Percentiles rank a stretch among this genome's conserved stretches.
These are phyloP conservation scores for Eupsilia transversa DNA, from an alignment of 2,888 invertebrate genomes.

Conservation along the genomic window DNA sequence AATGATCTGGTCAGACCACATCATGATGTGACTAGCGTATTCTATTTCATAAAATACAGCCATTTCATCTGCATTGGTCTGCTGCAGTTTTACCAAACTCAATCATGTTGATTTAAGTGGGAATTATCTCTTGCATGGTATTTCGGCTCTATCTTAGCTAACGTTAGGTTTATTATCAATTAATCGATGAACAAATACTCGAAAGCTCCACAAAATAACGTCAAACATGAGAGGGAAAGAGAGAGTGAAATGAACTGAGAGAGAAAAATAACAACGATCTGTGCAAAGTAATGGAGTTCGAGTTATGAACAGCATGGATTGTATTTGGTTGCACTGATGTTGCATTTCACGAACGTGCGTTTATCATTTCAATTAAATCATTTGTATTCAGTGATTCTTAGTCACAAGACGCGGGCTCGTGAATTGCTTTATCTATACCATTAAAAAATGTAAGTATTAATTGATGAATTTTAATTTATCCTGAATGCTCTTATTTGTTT, in stretches of 20 bases:
- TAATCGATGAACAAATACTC: not conserved
- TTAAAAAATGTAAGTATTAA: not conserved
- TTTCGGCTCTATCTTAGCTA: not conserved
- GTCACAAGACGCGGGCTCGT: not conserved
- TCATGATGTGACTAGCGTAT: no score
- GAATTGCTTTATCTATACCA: not conserved
- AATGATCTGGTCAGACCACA: no score
- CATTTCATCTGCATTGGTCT: not conserved
- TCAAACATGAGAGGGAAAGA: not conserved
- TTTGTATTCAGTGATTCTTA: not conserved
- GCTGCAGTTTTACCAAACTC: not conserved
- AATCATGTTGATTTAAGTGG: not conserved
- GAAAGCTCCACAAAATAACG: not conserved
- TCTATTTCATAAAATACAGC: no score
- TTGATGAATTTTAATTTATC: not conserved
- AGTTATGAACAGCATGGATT: not conserved
- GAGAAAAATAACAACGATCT: not conserved
- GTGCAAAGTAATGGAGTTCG: not conserved
- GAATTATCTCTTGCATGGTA: not conserved
- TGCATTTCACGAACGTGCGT: not conserved
- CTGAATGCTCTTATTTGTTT: not conserved
- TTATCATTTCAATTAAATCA: not conserved
- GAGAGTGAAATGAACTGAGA: not conserved
- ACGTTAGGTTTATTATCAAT: not conserved
- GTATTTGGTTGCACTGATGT: slow-evolving; percentile 1